phyloP scores from a whole-genome alignment of 2,797 vertebrate genomes.

The Pagetopsis macropterus region DNA sequence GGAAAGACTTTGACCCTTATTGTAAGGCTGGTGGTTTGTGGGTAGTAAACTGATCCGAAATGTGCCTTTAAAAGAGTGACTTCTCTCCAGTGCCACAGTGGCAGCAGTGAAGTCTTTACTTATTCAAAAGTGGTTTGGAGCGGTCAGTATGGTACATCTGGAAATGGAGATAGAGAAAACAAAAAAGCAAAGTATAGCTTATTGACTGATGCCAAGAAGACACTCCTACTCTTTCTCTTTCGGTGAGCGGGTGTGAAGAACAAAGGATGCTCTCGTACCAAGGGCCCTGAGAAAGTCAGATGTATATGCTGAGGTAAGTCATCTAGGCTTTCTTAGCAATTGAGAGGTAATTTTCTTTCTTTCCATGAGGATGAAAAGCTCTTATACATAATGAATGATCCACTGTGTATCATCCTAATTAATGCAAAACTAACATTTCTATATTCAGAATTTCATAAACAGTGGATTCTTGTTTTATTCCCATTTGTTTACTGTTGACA shows the following conservation, averaged over 20 bases:
- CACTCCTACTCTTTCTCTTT: constrained; percentile 2
- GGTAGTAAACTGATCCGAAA: constrained; percentile 28
- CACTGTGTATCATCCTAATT: constrained; percentile 12
- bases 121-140: constrained; percentile 45
- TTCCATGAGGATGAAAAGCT: constrained; percentile 10
- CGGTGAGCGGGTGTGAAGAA: background rate
- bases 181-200: constrained; percentile 20
- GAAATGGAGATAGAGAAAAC: constrained; percentile 32
- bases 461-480: constrained; percentile 9
- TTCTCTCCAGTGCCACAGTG: constrained; percentile 27
- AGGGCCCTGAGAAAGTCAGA: constrained; percentile 8
- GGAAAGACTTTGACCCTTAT: constrained; percentile 30
- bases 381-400: constrained; percentile 10
- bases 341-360: background rate
- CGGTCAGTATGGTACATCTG: constrained; percentile 21
- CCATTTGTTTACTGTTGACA: constrained; percentile 5
- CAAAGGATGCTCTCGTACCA: constrained; percentile 10
- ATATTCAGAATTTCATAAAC: background rate
- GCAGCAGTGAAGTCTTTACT: constrained; percentile 34
- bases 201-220: constrained; percentile 25
- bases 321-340: constrained; percentile 6
- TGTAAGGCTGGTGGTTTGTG: constrained; percentile 30
- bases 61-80: constrained; percentile 35
- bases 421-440: background rate
- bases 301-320: constrained; percentile 8